Percentiles rank a stretch among this genome's conserved stretches.
These are phyloP conservation scores for Platichthys flesus DNA, from an alignment of 2,113 vertebrate genomes.

Conservation along the genomic window DNA sequence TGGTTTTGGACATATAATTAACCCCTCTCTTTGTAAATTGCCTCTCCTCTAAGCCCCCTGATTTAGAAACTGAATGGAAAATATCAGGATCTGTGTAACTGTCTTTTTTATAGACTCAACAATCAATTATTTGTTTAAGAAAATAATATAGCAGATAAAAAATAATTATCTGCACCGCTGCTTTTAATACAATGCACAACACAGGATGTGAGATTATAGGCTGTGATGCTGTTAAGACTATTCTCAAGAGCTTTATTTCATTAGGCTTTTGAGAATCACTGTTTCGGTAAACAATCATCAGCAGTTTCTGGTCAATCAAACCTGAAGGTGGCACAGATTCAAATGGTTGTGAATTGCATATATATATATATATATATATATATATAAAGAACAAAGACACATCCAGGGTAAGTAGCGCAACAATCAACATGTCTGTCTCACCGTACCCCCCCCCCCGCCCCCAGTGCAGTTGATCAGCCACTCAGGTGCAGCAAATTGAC, in stretches of 20 bases:
- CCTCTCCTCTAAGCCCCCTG: too few relatives aligned
- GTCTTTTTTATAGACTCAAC: background rate
- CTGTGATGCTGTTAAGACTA: background rate
- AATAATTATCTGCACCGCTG: background rate
- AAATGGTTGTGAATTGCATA: background rate
- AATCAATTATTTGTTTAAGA: too few relatives aligned
- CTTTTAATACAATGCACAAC: background rate
- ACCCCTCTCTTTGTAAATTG: too few relatives aligned
- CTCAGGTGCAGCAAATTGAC: slow-evolving; percentile 63
- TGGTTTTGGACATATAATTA: too few relatives aligned
- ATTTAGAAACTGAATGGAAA: too few relatives aligned
- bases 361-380: background rate
- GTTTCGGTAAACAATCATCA: background rate
- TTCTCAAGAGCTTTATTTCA: background rate
- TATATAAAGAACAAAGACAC: slow-evolving; percentile 7
- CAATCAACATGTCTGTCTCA: slow-evolving; percentile 42
- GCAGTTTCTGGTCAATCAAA: background rate
- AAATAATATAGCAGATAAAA: background rate
- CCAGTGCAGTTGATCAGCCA: slow-evolving; percentile 60
- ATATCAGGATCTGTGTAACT: too few relatives aligned
- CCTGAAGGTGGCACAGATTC: background rate
- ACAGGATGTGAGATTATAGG: background rate
- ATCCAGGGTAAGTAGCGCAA: slow-evolving; percentile 12
- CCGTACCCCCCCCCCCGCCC: background rate
- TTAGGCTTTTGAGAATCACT: background rate